Conservation (phyloP, 2,888 invertebrate genomes). For the Prenolepis imparis region DNA sequence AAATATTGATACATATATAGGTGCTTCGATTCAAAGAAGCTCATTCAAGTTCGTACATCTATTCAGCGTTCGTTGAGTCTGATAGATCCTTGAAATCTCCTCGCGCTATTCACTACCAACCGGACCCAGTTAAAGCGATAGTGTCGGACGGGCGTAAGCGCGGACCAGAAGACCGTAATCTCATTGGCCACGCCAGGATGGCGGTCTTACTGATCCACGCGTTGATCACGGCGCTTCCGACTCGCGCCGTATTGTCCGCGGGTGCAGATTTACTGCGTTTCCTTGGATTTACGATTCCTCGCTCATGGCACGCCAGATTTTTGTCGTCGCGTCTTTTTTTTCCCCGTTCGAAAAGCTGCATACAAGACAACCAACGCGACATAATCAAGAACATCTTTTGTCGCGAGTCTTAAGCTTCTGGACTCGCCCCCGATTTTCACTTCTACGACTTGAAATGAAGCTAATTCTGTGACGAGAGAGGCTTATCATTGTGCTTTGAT, state of each 20-base stretch:
- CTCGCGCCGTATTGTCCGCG: conserved; percentile 75
- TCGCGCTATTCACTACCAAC: conserved; percentile 59
- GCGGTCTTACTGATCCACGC: conserved; percentile 76
- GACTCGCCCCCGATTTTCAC: neutral
- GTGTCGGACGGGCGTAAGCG: conserved; percentile 58
- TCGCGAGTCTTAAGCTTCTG: conserved; percentile 35
- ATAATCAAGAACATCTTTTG: conserved; percentile 45
- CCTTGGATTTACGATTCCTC: conserved; percentile 80
- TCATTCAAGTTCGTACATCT: conserved; percentile 33
- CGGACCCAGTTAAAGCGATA: conserved; percentile 70
- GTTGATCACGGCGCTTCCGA: conserved; percentile 77
- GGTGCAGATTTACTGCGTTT: conserved; percentile 81
- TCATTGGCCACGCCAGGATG: conserved; percentile 80
- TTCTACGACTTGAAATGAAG: neutral
- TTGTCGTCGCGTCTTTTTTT: conserved; percentile 33
- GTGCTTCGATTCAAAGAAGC: conserved; percentile 27
- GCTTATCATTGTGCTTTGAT: neutral
- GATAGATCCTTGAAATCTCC: conserved; percentile 54
- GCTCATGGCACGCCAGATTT: conserved; percentile 56
- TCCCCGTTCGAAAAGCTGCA: neutral
- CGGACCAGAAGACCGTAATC: conserved; percentile 77
- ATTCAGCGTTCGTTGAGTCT: conserved; percentile 50
- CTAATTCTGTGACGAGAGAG: neutral
- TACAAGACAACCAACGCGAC: neutral
- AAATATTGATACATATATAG: conserved; percentile 51